Percentiles rank a stretch among this genome's conserved stretches.
These are phyloP conservation scores for Anser cygnoides DNA, from an alignment of 2,113 vertebrate genomes.

Conservation along the genomic window DNA sequence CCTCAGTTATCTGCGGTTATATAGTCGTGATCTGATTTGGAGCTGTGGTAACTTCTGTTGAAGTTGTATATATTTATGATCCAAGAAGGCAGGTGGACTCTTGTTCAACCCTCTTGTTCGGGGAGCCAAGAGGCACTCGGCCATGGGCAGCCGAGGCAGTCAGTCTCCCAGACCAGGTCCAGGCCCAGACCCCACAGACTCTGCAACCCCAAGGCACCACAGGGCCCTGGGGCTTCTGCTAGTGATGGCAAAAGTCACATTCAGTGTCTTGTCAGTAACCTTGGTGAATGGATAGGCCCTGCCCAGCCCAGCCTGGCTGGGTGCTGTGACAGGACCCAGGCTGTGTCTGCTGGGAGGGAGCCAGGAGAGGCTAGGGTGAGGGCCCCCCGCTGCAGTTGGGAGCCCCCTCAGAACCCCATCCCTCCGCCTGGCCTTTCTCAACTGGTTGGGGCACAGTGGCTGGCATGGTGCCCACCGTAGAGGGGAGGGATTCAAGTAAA, in stretches of 20 bases:
- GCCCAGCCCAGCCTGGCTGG: background rate
- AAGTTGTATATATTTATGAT: background rate
- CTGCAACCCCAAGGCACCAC: background rate
- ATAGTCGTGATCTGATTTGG: background rate
- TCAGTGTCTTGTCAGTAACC: fast-evolving
- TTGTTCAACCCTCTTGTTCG: background rate
- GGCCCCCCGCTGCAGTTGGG: background rate
- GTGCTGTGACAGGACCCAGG: fast-evolving
- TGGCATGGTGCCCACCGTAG: fast-evolving
- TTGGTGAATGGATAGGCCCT: fast-evolving
- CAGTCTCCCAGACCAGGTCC: background rate
- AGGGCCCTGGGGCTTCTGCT: fast-evolving
- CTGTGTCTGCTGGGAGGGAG: background rate
- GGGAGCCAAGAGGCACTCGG: too few species aligned
- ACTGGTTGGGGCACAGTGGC: fast-evolving
- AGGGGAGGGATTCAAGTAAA: background rate
- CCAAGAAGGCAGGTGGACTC: background rate
- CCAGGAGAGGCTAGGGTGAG: too few species aligned
- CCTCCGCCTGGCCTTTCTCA: background rate
- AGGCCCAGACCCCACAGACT: fast-evolving
- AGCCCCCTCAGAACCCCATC: fast-evolving
- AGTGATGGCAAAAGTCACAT: background rate
- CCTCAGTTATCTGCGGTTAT: background rate
- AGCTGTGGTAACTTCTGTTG: background rate
- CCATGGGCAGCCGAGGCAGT: fast-evolving